These are phyloP conservation scores for Augiades crinisus DNA, from an alignment of 2,888 invertebrate species.

Conservation along the genomic window DNA sequence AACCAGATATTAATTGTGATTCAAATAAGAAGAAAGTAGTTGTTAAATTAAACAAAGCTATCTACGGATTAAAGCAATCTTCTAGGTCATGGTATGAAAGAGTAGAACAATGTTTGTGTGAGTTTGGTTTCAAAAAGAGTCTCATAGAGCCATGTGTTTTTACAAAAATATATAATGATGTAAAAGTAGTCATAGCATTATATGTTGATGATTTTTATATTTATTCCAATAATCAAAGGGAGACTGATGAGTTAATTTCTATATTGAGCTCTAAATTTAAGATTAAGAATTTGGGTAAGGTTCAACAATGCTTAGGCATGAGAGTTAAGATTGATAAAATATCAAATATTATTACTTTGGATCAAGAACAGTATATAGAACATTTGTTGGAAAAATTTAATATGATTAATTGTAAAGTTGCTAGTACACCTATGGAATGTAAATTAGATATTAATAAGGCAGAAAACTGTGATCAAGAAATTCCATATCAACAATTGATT, in stretches of 20 bases:
- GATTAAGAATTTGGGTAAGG: conserved; percentile 12
- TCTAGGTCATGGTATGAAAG: conserved; percentile 7
- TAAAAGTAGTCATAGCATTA: conserved; percentile 25
- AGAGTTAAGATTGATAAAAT: background rate
- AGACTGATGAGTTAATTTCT: conserved; percentile 4
- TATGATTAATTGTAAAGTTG: conserved; percentile 19
- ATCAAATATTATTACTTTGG: background rate
- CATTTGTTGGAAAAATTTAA: conserved; percentile 1
- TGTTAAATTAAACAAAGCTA: conserved; percentile 4
- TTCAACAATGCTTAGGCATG: conserved; percentile 25
- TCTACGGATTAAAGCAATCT: conserved; percentile 12
- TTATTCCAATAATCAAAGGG: conserved; percentile 14
- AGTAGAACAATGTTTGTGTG: conserved; percentile 26
- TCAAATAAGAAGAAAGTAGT: conserved; percentile 10
- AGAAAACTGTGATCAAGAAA: conserved; percentile 5
- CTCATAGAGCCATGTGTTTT: conserved; percentile 28
- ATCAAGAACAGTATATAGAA: conserved; percentile 1
- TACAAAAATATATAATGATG: conserved; percentile 19
- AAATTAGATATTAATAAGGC: conserved; percentile 19
- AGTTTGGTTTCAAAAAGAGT: conserved; percentile 28
- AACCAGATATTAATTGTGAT: background rate
- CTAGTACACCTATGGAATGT: conserved; percentile 22
- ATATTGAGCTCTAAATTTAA: conserved; percentile 8
- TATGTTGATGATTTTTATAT: conserved; percentile 32
- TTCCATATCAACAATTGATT: conserved; percentile 30